Percentiles rank a stretch among this genome's conserved stretches.
These are phyloP conservation scores for Scaptomyza pallida DNA, from an alignment of 1,140 invertebrate genomes.

Conservation along the genomic window DNA sequence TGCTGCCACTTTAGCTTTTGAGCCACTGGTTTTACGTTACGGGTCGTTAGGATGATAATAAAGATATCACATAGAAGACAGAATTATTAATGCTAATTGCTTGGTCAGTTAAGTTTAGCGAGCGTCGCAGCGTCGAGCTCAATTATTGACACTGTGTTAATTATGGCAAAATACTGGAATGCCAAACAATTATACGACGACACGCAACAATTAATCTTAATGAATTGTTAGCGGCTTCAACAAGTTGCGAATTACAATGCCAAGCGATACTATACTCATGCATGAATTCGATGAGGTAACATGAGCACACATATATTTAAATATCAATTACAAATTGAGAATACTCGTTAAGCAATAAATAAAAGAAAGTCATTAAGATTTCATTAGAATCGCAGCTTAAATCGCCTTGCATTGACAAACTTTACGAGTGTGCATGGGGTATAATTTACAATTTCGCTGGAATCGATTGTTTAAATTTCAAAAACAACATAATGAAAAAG, in stretches of 20 bases:
- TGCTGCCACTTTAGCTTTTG: constrained; percentile 35
- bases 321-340: constrained; percentile 6
- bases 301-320: not conserved
- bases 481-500: not conserved
- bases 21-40: constrained; percentile 65
- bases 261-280: not conserved
- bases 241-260: constrained; percentile 3
- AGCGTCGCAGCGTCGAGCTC: no score
- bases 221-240: not conserved
- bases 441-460: not conserved
- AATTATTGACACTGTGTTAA: constrained; percentile 19
- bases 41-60: constrained; percentile 51
- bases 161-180: not conserved
- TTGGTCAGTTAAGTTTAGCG: constrained; percentile 3
- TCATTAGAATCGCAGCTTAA: constrained; percentile 1
- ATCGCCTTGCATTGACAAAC: constrained; percentile 15
- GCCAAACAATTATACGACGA: not conserved
- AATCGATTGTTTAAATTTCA: not conserved
- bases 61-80: constrained; percentile 62
- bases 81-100: constrained; percentile 69
- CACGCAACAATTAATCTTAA: not conserved
- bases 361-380: constrained; percentile 2
- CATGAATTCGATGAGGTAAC: constrained; percentile 2
- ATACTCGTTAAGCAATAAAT: not conserved
- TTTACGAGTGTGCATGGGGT: not conserved